Percentiles rank a stretch among this genome's conserved stretches.
phyloP scores from a whole-genome alignment of 2,888 invertebrate genomes.

The Campaea margaritaria region DNA sequence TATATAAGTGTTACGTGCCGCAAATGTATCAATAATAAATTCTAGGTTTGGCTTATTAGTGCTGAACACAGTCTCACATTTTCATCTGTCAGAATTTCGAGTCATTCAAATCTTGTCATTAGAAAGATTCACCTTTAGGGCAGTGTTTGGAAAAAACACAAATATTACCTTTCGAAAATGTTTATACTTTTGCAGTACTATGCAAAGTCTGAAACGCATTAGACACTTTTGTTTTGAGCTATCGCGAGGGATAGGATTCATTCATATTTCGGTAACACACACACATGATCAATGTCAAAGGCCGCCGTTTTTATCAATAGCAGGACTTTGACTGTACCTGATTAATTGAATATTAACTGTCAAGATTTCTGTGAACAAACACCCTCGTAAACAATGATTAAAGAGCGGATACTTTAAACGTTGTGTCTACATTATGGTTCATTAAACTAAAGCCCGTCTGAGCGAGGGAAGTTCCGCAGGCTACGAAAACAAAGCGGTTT shows the following conservation, averaged over 20 bases:
- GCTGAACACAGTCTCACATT: no score
- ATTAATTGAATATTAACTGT: constrained; percentile 41
- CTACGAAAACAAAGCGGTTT: constrained; percentile 30
- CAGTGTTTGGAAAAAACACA: no score
- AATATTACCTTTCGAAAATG: no score
- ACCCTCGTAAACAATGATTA: constrained; percentile 42
- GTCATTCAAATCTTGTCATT: no score
- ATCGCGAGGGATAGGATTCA: not conserved
- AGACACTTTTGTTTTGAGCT: constrained; percentile 1
- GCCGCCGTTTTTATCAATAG: constrained; percentile 38
- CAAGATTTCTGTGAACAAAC: constrained; percentile 35
- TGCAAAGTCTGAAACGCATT: not conserved
- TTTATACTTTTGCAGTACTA: no score
- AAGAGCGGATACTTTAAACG: constrained; percentile 33
- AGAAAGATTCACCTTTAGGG: no score
- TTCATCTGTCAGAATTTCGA: no score
- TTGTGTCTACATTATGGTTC: constrained; percentile 40
- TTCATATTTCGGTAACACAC: constrained; percentile 20
- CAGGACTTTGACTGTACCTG: constrained; percentile 44
- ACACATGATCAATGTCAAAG: constrained; percentile 44
- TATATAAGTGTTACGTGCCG: not conserved
- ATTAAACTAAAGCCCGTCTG: constrained; percentile 38
- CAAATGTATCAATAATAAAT: no score
- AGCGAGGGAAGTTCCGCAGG: constrained; percentile 27
- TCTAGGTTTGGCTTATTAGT: no score